Percentiles rank a stretch among this genome's conserved stretches.
Evolutionary conservation across 2,888 invertebrate genomes (phyloP).

Genomic region (Tortrix viridana): DNA sequence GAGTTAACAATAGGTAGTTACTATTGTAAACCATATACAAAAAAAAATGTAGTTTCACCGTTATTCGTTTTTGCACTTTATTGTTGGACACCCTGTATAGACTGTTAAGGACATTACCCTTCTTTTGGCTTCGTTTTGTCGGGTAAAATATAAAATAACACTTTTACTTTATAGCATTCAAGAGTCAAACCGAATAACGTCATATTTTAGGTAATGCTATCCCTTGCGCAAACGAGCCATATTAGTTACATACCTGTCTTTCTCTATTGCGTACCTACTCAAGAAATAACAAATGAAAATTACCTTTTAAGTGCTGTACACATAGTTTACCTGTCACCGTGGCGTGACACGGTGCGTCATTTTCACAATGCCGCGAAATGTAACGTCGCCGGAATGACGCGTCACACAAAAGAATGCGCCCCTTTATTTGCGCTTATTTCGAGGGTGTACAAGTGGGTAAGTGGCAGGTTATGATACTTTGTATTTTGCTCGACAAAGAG

Average conservation of each 20-base stretch:
- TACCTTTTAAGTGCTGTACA: constrained; percentile 13
- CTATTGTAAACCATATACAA: too few species aligned
- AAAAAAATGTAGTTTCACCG: too few species aligned
- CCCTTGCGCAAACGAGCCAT: too few species aligned
- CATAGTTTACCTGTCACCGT: constrained; percentile 13
- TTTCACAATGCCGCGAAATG: constrained; percentile 17
- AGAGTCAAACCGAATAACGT: too few species aligned
- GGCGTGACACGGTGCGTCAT: constrained; percentile 3
- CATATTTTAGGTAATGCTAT: too few species aligned
- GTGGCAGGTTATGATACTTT: constrained; percentile 31
- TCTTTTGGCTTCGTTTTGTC: too few species aligned
- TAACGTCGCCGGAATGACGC: constrained; percentile 11
- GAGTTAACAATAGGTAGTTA: too few species aligned
- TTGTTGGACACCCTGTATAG: too few species aligned
- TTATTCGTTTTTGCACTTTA: too few species aligned
- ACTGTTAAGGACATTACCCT: too few species aligned
- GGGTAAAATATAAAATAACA: too few species aligned
- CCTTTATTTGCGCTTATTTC: constrained; percentile 32
- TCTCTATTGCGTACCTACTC: neutral
- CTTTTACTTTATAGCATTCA: too few species aligned
- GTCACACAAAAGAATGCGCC: constrained; percentile 15
- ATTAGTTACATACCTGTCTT: neutral
- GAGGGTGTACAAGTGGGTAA: constrained; percentile 29
- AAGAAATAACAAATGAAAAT: constrained; percentile 12
- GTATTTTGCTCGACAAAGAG: constrained; percentile 4